These are phyloP conservation scores for Nasonia vitripennis DNA, from an alignment of 1,140 invertebrate species.

Conservation along the genomic window DNA sequence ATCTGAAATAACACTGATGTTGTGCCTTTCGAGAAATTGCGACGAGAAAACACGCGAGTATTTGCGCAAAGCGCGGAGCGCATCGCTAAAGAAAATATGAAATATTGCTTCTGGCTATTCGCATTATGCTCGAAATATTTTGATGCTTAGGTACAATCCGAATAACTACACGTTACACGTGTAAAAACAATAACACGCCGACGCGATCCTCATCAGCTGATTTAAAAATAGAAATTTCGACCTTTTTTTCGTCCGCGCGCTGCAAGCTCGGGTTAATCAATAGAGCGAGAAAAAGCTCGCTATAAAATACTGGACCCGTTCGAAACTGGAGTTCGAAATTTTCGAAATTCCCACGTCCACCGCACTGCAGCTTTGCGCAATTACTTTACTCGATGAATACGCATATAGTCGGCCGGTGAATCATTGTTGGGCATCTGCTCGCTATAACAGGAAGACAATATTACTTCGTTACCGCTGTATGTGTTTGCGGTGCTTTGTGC, in stretches of 20 bases:
- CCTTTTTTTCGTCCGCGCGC: not conserved
- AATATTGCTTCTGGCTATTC: not conserved
- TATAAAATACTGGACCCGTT: not conserved
- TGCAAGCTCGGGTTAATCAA: not conserved
- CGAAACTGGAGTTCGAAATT: not conserved
- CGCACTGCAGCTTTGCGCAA: not conserved
- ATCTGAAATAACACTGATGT: not conserved
- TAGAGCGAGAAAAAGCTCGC: not conserved
- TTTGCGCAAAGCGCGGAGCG: not conserved
- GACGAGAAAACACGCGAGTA: not conserved
- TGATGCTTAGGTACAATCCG: not conserved
- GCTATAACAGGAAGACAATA: conserved; percentile 60
- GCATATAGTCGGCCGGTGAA: conserved; percentile 44
- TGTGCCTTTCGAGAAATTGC: not conserved
- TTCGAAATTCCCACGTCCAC: not conserved
- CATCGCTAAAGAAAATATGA: not conserved
- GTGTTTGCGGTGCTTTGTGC: conserved; percentile 52
- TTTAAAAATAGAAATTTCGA: not conserved
- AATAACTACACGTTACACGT: no score
- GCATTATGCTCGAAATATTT: not conserved
- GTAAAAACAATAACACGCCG: no score
- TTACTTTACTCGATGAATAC: conserved; percentile 10
- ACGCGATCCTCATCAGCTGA: no score
- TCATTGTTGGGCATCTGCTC: conserved; percentile 54
- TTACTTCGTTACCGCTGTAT: conserved; percentile 56